Conservation (phyloP, 2,888 invertebrate species). For the Orthosia gothica region DNA sequence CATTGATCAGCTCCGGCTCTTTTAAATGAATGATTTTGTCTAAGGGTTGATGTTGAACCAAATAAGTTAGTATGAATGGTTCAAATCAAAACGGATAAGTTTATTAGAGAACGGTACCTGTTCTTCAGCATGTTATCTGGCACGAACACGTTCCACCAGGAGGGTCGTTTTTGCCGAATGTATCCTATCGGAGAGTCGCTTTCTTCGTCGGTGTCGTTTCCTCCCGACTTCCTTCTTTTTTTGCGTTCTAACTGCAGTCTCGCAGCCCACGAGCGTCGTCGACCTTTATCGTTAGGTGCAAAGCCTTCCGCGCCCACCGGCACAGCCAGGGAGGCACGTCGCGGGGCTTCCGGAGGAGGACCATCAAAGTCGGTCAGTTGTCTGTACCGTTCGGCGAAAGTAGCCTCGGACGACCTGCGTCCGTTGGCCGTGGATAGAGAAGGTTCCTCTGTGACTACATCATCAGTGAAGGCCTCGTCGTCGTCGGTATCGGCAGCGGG, state of each 20-base stretch:
- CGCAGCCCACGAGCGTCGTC: slow-evolving; percentile 93
- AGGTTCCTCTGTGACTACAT: slow-evolving; percentile 75
- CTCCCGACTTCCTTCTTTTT: slow-evolving; percentile 91
- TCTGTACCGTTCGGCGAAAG: slow-evolving; percentile 88
- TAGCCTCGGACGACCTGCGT: slow-evolving; percentile 87
- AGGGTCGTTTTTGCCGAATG: slow-evolving; percentile 94
- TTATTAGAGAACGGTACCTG: slow-evolving; percentile 88
- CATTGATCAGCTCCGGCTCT: slow-evolving; percentile 67
- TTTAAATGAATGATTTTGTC: slow-evolving; percentile 40
- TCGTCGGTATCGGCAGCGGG: slow-evolving; percentile 85
- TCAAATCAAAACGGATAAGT: slow-evolving; percentile 17
- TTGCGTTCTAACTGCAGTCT: slow-evolving; percentile 90
- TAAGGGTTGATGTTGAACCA: slow-evolving; percentile 29
- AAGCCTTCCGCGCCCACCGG: slow-evolving; percentile 81
- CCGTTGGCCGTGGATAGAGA: slow-evolving; percentile 82
- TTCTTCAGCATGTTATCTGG: slow-evolving; percentile 94
- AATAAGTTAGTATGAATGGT: slow-evolving; percentile 36
- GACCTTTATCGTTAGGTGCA: slow-evolving; percentile 88
- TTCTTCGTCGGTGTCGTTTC: slow-evolving; percentile 86
- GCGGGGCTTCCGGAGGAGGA: slow-evolving; percentile 85
- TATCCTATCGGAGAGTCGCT: slow-evolving; percentile 83
- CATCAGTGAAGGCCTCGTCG: slow-evolving; percentile 84
- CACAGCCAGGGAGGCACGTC: slow-evolving; percentile 87
- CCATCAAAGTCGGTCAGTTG: slow-evolving; percentile 87
- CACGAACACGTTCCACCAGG: slow-evolving; percentile 97